phyloP scores from a whole-genome alignment of 2,888 invertebrate species.

The Notocelia uddmanniana region DNA sequence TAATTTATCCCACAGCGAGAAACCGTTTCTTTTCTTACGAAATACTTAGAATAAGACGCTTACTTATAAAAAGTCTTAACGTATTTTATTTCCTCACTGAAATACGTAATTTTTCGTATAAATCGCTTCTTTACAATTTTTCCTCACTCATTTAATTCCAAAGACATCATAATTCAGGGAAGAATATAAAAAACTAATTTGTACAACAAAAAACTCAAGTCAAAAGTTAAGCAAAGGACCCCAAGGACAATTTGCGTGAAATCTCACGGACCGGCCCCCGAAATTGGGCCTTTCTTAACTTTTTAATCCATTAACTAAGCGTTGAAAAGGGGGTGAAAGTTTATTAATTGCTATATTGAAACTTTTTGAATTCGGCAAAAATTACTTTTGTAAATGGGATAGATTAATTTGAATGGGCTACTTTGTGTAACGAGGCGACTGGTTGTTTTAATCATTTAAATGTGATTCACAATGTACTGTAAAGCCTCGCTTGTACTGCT shows the following conservation, averaged over 20 bases:
- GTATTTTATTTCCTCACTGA: background rate
- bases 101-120: background rate
- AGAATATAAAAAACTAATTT: conserved; percentile 33
- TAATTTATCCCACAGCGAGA: background rate
- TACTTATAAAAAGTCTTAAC: background rate
- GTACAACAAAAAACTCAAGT: conserved; percentile 24
- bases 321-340: conserved; percentile 37
- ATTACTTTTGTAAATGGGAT: conserved; percentile 35
- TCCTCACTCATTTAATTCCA: conserved; percentile 32
- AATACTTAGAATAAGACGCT: background rate
- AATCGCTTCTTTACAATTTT: conserved; percentile 30
- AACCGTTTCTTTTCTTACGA: background rate
- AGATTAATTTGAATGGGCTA: conserved; percentile 29
- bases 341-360: conserved; percentile 43
- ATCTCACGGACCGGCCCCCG: conserved; percentile 24
- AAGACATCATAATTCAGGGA: conserved; percentile 31
- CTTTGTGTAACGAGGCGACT: background rate
- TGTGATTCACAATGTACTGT: too few relatives aligned
- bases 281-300: conserved; percentile 44
- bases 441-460: too few relatives aligned
- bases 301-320: conserved; percentile 45
- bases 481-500: too few relatives aligned
- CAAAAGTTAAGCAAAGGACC: conserved; percentile 40
- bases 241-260: conserved; percentile 44
- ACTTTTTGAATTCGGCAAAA: conserved; percentile 36